Evolutionary conservation across 2,888 invertebrate species (phyloP), one percentile per base, ranked within the genome.

Genomic region (Micoletzkya japonica): DNA sequence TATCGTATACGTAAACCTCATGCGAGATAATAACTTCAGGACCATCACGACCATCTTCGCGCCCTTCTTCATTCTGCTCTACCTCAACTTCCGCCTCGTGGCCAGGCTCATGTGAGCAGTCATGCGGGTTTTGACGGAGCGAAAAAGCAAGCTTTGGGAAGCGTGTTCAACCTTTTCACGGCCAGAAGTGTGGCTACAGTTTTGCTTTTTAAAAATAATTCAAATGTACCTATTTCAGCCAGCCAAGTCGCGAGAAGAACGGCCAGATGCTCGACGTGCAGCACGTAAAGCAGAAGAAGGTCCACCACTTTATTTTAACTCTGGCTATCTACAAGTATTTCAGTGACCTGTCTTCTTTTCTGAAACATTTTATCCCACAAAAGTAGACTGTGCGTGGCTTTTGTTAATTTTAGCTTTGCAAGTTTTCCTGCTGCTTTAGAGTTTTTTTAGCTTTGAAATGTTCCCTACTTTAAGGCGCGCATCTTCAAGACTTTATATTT

Each of bases 31-130:
- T 32, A 39, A 24, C 52, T 72, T 39, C 57, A 73, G 79, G 32
- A 78, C 74, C 58, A 76, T 79, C 58, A 74, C 77, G 59, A 77
- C 79, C 4, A 72, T 79, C 30, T 61, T 79, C 44, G 76, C 76
- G 20, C 79, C 79, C 54, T 79, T 79, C 74, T 75, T 79, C 74
- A 73, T 77, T 32, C 73, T 79, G 0, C 57, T 78, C 36, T 72
- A 73, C 32, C 73, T 79, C 59, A 79, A 78, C 56, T 68, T 70
- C 54, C 61, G 74, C 14, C 71, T 79, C 17, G 59, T 75, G 7
- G 60, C n/a, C 30, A 58, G 70, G 60, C 52, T 69, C n/a, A 58
- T 30, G 69, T 57, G n/a, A 56, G 57, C 17, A n/a, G 24, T 4
- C 2, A 2, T 50, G 34, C 10, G 44, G 44, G 44, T 44, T 44